Base-by-base conservation (phyloP, 2,888 invertebrate genomes). In the Drosophila affinis region DNA sequence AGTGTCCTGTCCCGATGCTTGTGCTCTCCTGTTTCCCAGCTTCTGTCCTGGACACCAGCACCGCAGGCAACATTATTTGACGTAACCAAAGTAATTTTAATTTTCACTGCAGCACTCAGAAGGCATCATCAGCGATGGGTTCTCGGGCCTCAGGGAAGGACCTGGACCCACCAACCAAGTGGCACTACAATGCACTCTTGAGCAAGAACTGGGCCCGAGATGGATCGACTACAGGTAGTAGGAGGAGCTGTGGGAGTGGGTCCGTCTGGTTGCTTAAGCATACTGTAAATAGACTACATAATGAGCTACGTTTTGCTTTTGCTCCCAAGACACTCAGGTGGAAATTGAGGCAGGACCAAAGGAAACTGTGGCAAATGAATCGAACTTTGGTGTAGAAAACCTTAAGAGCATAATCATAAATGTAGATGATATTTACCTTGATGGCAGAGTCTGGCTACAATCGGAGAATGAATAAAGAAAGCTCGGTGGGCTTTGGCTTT, bases 281-380 rank as follows among this genome's bases (percentile, higher is more conserved):
- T 84, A 83, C 77, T 83, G 84, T 87, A 83, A 83, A 83, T 87
- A 83, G 84, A 83, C 82, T 87, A 87, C 84, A 87, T 83, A 83
- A 83, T 83, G 87, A 87, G 82, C 84, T 84, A 62, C 77, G 72
- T 79, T 82, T 83, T 81, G 87, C 81, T 72, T 80, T 80, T 69
- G 39, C 39, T 39, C 39, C 72, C 62, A 65, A 74, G 72, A 70
- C 72, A 72, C 81, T 78, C 87, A 81, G 81, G 62, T 73, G 81
- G 79, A 83, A 82, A 86, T 79, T 77, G 78, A 78, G 21, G 21
- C 12, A n/a, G 39, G 7, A 39, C 39, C 0, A n/a, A 39, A 39
- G 39, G 14, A 39, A 39, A 39, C 7, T 39, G 39, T 39, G 39
- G 7, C 3, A 64, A 55, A 54, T 46, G 58, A 72, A 63, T 72